A percentile compares a stretch with the other conserved stretches of the same genome.
Evolutionary conservation across 2,113 vertebrate genomes (phyloP).

Genomic region (Triplophysa dalaica): DNA sequence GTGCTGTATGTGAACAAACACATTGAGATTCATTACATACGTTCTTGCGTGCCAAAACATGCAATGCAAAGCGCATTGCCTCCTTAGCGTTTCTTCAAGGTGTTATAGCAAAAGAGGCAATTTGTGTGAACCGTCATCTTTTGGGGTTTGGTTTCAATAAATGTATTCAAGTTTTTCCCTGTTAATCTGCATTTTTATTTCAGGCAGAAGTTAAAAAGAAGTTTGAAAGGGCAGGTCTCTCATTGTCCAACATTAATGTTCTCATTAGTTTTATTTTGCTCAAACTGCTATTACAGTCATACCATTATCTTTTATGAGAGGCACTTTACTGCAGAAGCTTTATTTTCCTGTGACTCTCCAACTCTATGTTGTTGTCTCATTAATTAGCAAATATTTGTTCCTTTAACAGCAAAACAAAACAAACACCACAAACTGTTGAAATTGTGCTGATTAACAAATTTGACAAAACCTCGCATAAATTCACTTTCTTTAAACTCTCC

Average conservation of each 20-base stretch:
- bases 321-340: slow-evolving; percentile 7
- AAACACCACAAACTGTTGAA: background rate
- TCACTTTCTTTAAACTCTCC: background rate
- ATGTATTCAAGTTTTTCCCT: background rate
- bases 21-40: too few species aligned
- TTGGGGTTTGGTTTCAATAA: too few species aligned
- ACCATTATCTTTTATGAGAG: slow-evolving; percentile 24
- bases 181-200: background rate
- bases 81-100: too few species aligned
- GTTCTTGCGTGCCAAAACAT: too few species aligned
- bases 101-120: too few species aligned
- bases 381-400: slow-evolving; percentile 24
- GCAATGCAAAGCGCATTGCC: too few species aligned
- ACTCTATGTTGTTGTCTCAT: background rate
- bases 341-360: slow-evolving; percentile 20
- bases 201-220: background rate
- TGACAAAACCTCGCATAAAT: background rate
- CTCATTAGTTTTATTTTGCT: slow-evolving; percentile 17
- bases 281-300: background rate
- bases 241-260: background rate
- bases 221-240: background rate
- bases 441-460: slow-evolving; percentile 2
- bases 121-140: too few species aligned
- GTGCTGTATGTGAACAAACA: too few species aligned
- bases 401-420: slow-evolving; percentile 8